Evolutionary conservation across 2,888 invertebrate species (phyloP), one percentile per base, ranked within the genome.

Genomic region (Chloromyia formosa): DNA sequence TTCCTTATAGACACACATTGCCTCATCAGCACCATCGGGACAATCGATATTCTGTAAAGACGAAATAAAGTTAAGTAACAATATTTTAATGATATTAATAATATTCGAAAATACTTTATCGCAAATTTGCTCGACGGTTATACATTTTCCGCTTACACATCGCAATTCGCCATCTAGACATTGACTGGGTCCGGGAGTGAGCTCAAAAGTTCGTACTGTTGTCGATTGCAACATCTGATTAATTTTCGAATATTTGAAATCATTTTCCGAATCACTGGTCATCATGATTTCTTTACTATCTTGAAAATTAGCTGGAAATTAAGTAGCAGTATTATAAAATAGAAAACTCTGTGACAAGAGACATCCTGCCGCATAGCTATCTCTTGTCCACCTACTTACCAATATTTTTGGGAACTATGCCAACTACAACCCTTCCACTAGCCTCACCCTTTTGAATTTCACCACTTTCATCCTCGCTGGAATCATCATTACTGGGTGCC

Each of bases 111-210:
- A 78, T 77, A 85, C 85, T 81, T 83, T 86, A 80, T 91, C 90
- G 80, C 90, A 91, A 40, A 90, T 86, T 78, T 90, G 90, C 9
- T 88, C 85, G 18, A 90, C 86, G 0, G 89, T 89, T 78, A 91
- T 90, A 81, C 90, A 91, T 76, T 88, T 86, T 27, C 90, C 90
- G 80, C 90, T 90, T 3, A 90, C 88, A 79, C 90, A 91, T 74
- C 90, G 87, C 68, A 90, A 82, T 79, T 90, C 89, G 0, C 87
- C 87, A 72, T 83, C 85, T 0, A 87, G 89, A 80, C 86, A 89
- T 4, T 69, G 68, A n/a, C 23, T 54, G 0, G 88, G 87, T 0
- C 88, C 88, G 0, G 84, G 82, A 79, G 87, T 87, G 12, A 69
- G 53, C 69, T 74, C 35, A 20, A 69, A 10, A 86, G 85, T 12